phyloP scores from a whole-genome alignment of 2,888 invertebrate species.

The Helicoverpa assulta region DNA sequence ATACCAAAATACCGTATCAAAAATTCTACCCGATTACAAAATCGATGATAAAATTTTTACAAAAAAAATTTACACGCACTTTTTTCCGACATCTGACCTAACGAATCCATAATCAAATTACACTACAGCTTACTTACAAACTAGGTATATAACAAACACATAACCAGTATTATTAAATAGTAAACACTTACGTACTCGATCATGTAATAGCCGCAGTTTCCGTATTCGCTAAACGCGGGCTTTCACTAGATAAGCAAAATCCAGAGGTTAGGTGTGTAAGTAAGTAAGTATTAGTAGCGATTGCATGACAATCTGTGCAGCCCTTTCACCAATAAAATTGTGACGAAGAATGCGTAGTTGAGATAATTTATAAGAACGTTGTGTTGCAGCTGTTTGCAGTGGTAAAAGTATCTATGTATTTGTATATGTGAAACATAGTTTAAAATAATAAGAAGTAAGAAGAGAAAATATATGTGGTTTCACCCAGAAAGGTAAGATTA shows the following conservation, averaged over 20 bases:
- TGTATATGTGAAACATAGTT: no score
- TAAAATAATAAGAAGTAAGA: no score
- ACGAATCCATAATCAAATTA: conserved; percentile 17
- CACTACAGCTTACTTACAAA: conserved; percentile 4
- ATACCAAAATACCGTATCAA: no score
- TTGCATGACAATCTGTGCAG: neutral
- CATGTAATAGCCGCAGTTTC: conserved; percentile 51
- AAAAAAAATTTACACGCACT: no score
- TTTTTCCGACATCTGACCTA: neutral
- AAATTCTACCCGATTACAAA: no score
- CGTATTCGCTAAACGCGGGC: conserved; percentile 32
- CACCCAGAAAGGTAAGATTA: no score
- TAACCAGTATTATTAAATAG: conserved; percentile 43
- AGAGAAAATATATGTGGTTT: no score
- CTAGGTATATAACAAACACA: conserved; percentile 18
- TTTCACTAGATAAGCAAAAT: conserved; percentile 46
- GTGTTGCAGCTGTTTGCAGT: neutral
- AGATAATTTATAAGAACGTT: neutral
- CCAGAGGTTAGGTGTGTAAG: conserved; percentile 17
- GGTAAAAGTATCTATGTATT: neutral
- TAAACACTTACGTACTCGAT: conserved; percentile 47
- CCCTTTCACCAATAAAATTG: conserved; percentile 2
- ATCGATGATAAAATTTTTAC: no score
- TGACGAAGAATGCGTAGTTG: neutral
- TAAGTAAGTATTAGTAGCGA: conserved; percentile 19